These are phyloP conservation scores for Pseudomugil tenellus DNA, from an alignment of 2,797 vertebrate species.

Conservation along the genomic window DNA sequence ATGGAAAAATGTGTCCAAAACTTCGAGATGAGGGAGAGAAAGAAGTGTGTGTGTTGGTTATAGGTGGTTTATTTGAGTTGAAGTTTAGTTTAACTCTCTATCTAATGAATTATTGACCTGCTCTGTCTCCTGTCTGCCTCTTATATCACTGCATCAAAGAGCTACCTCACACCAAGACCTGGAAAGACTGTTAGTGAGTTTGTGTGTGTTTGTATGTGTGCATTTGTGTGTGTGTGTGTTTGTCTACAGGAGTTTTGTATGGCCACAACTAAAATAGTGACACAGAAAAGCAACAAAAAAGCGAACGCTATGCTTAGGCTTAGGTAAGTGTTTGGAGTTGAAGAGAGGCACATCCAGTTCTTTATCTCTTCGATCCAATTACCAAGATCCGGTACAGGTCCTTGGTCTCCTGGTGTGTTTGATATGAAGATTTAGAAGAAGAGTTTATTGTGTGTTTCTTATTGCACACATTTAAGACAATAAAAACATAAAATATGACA, in stretches of 20 bases:
- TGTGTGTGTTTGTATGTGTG: neutral
- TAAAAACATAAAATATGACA: no score
- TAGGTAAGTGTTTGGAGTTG: no score
- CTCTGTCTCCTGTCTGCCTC: conserved; percentile 53
- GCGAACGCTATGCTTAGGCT: neutral
- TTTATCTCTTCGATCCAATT: no score
- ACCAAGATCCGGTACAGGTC: no score
- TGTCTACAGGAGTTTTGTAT: neutral
- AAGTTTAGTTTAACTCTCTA: conserved; percentile 64
- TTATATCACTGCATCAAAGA: conserved; percentile 63
- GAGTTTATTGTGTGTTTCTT: no score
- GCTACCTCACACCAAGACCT: conserved; percentile 42
- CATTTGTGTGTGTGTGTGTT: no score
- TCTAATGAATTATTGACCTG: conserved; percentile 77
- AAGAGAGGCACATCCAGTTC: no score
- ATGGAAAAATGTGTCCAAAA: no score
- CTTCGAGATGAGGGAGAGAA: conserved; percentile 8
- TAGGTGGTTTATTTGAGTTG: conserved; percentile 62
- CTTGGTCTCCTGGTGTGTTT: no score
- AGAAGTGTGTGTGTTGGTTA: conserved; percentile 5
- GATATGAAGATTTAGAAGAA: no score
- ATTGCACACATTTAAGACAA: neutral
- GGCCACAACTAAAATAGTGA: neutral
- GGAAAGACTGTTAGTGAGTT: conserved; percentile 24
- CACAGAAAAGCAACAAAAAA: neutral